These are phyloP conservation scores for Emesis furor DNA, from an alignment of 2,888 invertebrate species.

Conservation along the genomic window DNA sequence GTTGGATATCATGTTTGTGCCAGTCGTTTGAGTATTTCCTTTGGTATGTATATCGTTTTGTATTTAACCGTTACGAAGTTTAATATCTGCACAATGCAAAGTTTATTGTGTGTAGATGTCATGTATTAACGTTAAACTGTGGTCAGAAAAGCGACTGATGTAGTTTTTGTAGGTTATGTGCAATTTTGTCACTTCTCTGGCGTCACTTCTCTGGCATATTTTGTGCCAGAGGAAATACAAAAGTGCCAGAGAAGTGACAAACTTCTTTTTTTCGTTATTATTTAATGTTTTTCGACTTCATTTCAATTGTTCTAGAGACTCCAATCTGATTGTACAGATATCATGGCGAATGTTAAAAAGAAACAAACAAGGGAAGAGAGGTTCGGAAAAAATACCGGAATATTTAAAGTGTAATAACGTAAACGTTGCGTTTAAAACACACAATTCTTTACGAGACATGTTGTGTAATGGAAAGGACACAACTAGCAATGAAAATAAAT, in stretches of 20 bases:
- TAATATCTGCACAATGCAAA: constrained; percentile 36
- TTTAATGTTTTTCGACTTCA: neutral
- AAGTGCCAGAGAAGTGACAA: constrained; percentile 55
- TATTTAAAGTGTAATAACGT: too few species aligned
- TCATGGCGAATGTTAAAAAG: constrained; percentile 52
- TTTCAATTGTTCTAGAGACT: constrained; percentile 51
- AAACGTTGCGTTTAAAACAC: too few species aligned
- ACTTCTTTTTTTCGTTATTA: neutral
- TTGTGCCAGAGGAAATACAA: constrained; percentile 57
- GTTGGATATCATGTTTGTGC: neutral
- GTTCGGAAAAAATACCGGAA: constrained; percentile 45
- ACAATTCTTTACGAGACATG: too few species aligned
- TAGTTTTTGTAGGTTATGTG: constrained; percentile 59
- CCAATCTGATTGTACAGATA: too few species aligned
- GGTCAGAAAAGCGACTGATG: constrained; percentile 9
- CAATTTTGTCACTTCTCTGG: constrained; percentile 64
- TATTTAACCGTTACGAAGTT: neutral
- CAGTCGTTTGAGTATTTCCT: constrained; percentile 9
- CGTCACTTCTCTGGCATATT: constrained; percentile 57
- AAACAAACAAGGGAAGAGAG: constrained; percentile 57
- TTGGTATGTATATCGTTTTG: neutral
- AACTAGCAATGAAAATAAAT: too few species aligned
- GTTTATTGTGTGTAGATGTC: constrained; percentile 52
- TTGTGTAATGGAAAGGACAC: too few species aligned
- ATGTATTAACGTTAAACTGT: constrained; percentile 5